Evolutionary conservation across 1,140 invertebrate species (phyloP).

Genomic region (Solenopsis invicta): DNA sequence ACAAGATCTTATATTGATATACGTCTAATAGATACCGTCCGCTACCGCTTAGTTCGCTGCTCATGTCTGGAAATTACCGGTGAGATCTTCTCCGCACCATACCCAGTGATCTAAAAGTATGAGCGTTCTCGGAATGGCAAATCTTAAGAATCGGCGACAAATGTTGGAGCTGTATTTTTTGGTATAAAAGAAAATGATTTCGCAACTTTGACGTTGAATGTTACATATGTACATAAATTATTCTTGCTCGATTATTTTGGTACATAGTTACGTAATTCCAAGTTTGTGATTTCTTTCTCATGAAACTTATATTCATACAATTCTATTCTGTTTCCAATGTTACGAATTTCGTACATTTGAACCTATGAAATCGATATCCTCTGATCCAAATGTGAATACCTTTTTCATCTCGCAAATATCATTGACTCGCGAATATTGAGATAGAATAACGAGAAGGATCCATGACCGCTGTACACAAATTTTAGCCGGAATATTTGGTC

Average conservation of each 20-base stretch:
- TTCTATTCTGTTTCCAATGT: not conserved
- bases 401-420: slow-evolving; percentile 3
- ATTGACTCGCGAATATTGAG: slow-evolving; percentile 14
- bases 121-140: not conserved
- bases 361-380: not conserved
- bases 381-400: not conserved
- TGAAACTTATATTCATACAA: not conserved
- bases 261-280: not conserved
- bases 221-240: not conserved
- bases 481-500: slow-evolving; percentile 51
- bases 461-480: slow-evolving; percentile 42
- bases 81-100: slow-evolving; percentile 47
- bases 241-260: not conserved
- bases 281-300: not conserved
- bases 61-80: slow-evolving; percentile 73
- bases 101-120: not conserved
- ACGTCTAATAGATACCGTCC: slow-evolving; percentile 81
- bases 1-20: slow-evolving; percentile 82
- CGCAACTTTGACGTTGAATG: not conserved
- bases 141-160: not conserved
- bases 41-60: slow-evolving; percentile 75
- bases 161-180: not conserved
- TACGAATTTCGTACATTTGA: not conserved
- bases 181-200: not conserved
- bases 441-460: slow-evolving; percentile 42